Percentiles rank a stretch among this genome's conserved stretches.
Conservation (phyloP, 2,888 invertebrate genomes). For the Thereva nobilitata region DNA sequence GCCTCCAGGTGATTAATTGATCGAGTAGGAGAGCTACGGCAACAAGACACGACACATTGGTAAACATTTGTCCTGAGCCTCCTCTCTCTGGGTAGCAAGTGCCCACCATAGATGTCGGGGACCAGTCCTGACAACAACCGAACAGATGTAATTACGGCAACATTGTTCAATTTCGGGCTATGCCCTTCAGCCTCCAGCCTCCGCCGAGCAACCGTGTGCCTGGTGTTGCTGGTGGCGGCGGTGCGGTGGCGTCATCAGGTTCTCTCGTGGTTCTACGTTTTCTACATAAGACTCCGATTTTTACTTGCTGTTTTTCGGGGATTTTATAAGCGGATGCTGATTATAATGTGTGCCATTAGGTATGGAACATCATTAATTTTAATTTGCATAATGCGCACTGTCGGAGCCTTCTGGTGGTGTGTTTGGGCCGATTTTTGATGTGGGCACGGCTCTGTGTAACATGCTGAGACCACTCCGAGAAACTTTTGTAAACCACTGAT, state of each 20-base stretch:
- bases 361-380: constrained; percentile 4
- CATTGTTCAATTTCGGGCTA: constrained; percentile 15
- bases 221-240: too few relatives aligned
- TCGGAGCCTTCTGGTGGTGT: too few relatives aligned
- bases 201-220: background rate
- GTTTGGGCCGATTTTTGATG: too few relatives aligned
- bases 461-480: too few relatives aligned
- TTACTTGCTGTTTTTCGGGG: background rate
- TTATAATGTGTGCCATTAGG: constrained; percentile 1
- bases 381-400: background rate
- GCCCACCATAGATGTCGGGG: background rate
- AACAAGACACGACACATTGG: constrained; percentile 5
- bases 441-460: too few relatives aligned
- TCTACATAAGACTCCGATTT: background rate
- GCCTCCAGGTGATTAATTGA: constrained; percentile 21
- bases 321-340: constrained; percentile 4
- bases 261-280: background rate
- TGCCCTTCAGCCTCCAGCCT: constrained; percentile 4
- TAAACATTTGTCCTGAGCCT: constrained; percentile 12
- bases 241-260: background rate
- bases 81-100: background rate
- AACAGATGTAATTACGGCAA: constrained; percentile 13
- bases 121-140: constrained; percentile 12
- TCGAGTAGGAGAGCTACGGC: constrained; percentile 17
- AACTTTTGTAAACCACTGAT: too few relatives aligned